Evolutionary conservation across 2,888 invertebrate species (phyloP), one percentile per base, ranked within the genome.

Genomic region (Suillia variegata): DNA sequence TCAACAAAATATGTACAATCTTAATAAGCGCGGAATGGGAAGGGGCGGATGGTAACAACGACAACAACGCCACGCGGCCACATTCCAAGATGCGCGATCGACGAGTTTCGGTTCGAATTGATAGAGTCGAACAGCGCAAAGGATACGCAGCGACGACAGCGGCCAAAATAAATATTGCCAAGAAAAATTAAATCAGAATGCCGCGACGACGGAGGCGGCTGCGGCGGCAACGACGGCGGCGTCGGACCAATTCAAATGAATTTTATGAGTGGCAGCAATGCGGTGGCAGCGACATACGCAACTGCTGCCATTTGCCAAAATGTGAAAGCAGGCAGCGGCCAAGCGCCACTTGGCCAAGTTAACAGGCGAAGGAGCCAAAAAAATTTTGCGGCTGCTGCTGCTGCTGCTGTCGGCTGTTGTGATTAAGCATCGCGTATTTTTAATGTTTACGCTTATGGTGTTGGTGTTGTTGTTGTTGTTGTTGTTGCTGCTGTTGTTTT

Each of bases 11-110:
- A n/a, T n/a, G n/a, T n/a, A n/a, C n/a, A n/a, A 53, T 72, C 74
- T 68, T 73, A 75, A 73, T 68, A 69, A 72, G 64, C 67, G 67
- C 68, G n/a, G n/a, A n/a, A n/a, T n/a, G n/a, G n/a, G n/a, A n/a
- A n/a, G n/a, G n/a, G n/a, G 71, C 45, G 20, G 6, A 5, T 20
- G 45, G 18, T 2, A 45, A 33, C 52, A 26, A 24, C 17, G 45
- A n/a, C 38, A 26, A n/a, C n/a, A n/a, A 26, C 33, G 21, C 34
- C 20, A 31, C 54, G 24, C 26, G 24, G 26, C 31, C 18, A 24
- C 33, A 48, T 20, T 45, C 17, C 17, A 45, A 18, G 5, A 5
- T 4, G 4, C 33, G 34, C 52, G 20, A 33, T 17, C 34, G 34
- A 34, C 52, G 15, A 45, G 38, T 26, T 26, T 26, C 6, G 10